Conservation (phyloP, 2,888 invertebrate genomes). For the Pheosia tremula region DNA sequence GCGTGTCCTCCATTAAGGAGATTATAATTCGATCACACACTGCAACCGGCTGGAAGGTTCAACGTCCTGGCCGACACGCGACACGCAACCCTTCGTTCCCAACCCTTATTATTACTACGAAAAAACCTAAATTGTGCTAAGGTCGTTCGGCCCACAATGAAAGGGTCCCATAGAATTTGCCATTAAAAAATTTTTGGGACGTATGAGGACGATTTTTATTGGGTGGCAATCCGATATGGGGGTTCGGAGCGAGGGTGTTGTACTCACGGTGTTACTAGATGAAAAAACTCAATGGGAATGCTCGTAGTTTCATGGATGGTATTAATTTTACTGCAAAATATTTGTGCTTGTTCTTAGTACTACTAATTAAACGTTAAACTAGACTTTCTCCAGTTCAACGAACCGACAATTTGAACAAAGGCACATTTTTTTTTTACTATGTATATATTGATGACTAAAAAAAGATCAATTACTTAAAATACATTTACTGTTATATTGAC, state of each 20-base stretch:
- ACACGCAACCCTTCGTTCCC: conserved; percentile 53
- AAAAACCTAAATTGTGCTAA: conserved; percentile 53
- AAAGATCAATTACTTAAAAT: too few species aligned
- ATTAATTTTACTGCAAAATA: too few species aligned
- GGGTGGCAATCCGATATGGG: conserved; percentile 39
- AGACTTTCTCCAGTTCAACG: too few species aligned
- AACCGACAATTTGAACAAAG: too few species aligned
- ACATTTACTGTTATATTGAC: too few species aligned
- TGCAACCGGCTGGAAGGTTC: conserved; percentile 54
- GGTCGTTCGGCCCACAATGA: conserved; percentile 41
- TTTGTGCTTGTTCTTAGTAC: too few species aligned
- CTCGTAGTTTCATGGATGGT: background rate
- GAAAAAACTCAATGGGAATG: conserved; percentile 1
- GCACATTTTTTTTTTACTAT: too few species aligned
- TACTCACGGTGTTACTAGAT: too few species aligned
- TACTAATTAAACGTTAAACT: too few species aligned
- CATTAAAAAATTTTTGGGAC: conserved; percentile 29
- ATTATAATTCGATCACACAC: conserved; percentile 28
- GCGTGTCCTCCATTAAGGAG: conserved; percentile 25
- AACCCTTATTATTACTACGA: conserved; percentile 62
- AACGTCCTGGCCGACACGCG: conserved; percentile 73
- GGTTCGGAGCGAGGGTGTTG: conserved; percentile 21
- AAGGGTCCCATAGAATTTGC: conserved; percentile 29
- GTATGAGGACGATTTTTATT: conserved; percentile 37
- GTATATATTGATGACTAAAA: too few species aligned